Evolutionary conservation across 2,113 vertebrate species (phyloP), one percentile per base, ranked within the genome.

Genomic region (Oncorhynchus kisutch): DNA sequence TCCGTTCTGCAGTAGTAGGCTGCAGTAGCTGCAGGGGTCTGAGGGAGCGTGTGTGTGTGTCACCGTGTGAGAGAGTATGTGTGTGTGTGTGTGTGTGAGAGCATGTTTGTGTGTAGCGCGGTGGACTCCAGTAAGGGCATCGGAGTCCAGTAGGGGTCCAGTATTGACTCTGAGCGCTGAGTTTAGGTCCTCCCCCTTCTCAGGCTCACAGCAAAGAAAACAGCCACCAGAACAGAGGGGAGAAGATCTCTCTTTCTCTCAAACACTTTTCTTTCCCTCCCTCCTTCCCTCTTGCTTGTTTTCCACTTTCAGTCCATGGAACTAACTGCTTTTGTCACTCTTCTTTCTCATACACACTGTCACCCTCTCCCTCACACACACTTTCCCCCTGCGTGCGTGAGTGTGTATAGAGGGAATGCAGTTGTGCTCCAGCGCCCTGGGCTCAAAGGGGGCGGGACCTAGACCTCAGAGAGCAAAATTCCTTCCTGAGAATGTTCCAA

Each of bases 401-500:
- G 25, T 67, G 25, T 29, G 65, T 27, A 54, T 31, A 77, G 51
- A 70, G 87, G 88, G 89, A 89, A 89, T 86, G 87, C 85, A 14
- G 79, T 86, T 76, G 74, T 84, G 89, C 90, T 79, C 87, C 80
- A 79, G 82, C 68, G 91, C 92, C 91, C 83, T 70, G 83, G 67
- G 87, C 80, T 81, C 48, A 75, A 71, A 81, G 34, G 74, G 69
- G 91, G 93, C 3, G 91, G 90, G 73, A 85, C 72, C 84, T 73
- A 74, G 75, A 82, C 80, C 88, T 92, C 88, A 85, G 86, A 92
- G 7, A 93, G 88, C 91, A 85, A 90, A 95, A 95, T 94, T 95
- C 93, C 93, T 94, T 88, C 89, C 83, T 59, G 75, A 25, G 72
- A 14, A 69, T 82, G 78, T 73, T 1, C 94, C 95, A 95, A 95